phyloP scores from a whole-genome alignment of 1,140 invertebrate genomes.

The Euwallacea fornicatus region DNA sequence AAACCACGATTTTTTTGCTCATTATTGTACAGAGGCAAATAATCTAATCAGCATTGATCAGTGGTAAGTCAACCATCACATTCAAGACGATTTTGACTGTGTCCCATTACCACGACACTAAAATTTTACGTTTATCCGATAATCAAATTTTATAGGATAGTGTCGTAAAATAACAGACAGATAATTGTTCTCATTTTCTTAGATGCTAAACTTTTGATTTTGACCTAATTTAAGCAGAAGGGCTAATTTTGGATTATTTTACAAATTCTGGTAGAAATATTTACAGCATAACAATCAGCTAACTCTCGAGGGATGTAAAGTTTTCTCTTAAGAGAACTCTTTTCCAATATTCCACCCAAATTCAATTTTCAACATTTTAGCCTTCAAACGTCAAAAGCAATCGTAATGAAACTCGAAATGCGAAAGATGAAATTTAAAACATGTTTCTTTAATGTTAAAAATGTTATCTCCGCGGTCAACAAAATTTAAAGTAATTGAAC shows the following conservation, averaged over 20 bases:
- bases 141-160: neutral
- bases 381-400: neutral
- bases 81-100: neutral
- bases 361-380: neutral
- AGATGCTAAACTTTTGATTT: neutral
- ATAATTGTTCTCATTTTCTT: neutral
- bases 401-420: constrained; percentile 1
- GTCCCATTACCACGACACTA: neutral
- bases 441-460: neutral
- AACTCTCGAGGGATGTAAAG: too few relatives aligned
- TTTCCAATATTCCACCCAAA: too few relatives aligned
- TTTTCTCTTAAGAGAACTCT: too few relatives aligned
- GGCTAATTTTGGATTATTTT: neutral
- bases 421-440: neutral
- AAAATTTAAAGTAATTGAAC: neutral
- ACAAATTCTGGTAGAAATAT: neutral
- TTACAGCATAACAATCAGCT: too few relatives aligned
- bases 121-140: neutral
- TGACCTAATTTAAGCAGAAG: neutral
- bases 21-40: too few relatives aligned
- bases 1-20: too few relatives aligned
- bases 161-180: neutral
- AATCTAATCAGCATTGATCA: too few relatives aligned
- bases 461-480: neutral
- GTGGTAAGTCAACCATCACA: too few relatives aligned